A percentile compares a stretch with the other conserved stretches of the same genome.
Conservation (phyloP, 2,113 vertebrate genomes). For the Enhydra lutris region DNA sequence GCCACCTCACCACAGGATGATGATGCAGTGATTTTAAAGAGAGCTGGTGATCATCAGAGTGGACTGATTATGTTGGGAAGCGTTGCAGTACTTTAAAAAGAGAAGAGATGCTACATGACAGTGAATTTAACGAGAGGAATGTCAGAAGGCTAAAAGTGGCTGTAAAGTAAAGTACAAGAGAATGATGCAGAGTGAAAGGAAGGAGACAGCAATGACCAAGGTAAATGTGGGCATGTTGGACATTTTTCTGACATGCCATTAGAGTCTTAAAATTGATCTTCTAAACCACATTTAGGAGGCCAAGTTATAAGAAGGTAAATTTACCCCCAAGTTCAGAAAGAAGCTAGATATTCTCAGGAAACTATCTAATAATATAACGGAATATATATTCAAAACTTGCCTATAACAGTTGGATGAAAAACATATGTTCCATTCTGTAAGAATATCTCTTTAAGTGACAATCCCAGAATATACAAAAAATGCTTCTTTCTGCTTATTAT, state of each 20-base stretch:
- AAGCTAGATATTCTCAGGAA: background rate
- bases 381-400: background rate
- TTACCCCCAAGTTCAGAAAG: background rate
- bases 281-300: background rate
- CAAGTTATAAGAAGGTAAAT: background rate
- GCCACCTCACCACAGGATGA: background rate
- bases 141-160: background rate
- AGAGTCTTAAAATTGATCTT: background rate
- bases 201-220: background rate
- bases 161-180: background rate
- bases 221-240: background rate
- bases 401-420: background rate
- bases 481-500: background rate
- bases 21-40: background rate
- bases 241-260: background rate
- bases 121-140: background rate
- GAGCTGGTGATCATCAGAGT: background rate
- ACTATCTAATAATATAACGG: background rate
- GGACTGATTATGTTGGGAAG: background rate
- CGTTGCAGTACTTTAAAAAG: background rate
- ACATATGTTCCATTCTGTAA: background rate
- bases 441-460: background rate
- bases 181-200: background rate
- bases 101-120: background rate
- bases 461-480: constrained; percentile 5